A percentile compares a stretch with the other conserved stretches of the same genome.
These are phyloP conservation scores for Cotesia vestalis DNA, from an alignment of 1,140 invertebrate species.

Conservation along the genomic window DNA sequence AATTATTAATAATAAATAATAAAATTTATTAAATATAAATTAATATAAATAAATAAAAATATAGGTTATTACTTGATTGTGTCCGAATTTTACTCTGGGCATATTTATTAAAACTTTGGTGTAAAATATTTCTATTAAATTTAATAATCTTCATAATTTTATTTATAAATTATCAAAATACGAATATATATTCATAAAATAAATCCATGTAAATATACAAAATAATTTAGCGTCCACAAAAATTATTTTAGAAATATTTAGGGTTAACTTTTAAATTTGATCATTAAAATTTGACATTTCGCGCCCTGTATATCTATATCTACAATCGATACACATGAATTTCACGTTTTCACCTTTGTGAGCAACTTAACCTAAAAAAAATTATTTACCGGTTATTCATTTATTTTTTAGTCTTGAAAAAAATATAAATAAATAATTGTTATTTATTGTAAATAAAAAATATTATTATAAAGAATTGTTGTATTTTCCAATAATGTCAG, in stretches of 20 bases:
- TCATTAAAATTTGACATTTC: constrained; percentile 11
- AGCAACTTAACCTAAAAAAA: background rate
- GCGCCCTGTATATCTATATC: constrained; percentile 19
- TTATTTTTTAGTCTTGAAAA: too few species aligned
- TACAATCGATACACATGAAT: background rate
- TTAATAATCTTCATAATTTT: constrained; percentile 20
- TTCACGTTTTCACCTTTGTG: background rate
- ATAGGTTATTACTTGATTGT: constrained; percentile 2
- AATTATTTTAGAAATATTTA: constrained; percentile 7
- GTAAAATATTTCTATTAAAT: constrained; percentile 1
- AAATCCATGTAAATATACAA: constrained; percentile 8
- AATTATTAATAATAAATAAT: background rate
- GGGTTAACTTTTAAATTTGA: background rate
- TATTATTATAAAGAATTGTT: background rate
- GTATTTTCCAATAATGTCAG: background rate
- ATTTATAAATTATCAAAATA: background rate
- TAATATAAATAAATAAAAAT: background rate
- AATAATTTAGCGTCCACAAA: constrained; percentile 12
- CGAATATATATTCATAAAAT: background rate
- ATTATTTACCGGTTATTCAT: background rate
- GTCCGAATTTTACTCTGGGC: constrained; percentile 10
- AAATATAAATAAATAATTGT: too few species aligned
- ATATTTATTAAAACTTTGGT: constrained; percentile 2
- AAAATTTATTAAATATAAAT: background rate
- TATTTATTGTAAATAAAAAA: background rate